These are phyloP conservation scores for Polia nebulosa DNA, from an alignment of 2,888 invertebrate species.

Conservation along the genomic window DNA sequence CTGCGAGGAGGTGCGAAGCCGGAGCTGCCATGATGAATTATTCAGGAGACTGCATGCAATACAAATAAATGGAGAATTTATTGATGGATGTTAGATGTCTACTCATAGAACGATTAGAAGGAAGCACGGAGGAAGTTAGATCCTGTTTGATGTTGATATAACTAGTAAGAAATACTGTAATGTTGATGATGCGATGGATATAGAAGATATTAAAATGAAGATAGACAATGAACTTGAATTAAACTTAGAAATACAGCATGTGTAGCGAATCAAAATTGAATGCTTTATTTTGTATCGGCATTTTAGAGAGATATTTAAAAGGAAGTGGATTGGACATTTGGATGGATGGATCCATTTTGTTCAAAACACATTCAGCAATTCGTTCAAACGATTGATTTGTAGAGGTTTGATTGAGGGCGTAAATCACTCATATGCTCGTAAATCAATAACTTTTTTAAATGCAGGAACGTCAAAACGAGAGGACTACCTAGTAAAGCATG, in stretches of 20 bases:
- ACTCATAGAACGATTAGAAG: conserved; percentile 25
- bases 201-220: neutral
- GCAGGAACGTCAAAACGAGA: conserved; percentile 4
- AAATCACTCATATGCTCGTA: conserved; percentile 34
- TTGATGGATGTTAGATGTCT: conserved; percentile 31
- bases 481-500: neutral
- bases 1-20: conserved; percentile 43
- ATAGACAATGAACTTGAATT: neutral
- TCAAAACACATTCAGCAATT: conserved; percentile 29
- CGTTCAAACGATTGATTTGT: conserved; percentile 46
- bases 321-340: conserved; percentile 1
- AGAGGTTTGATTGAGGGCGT: conserved; percentile 31
- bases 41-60: conserved; percentile 49
- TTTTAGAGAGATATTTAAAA: conserved; percentile 8
- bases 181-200: neutral
- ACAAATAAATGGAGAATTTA: conserved; percentile 47
- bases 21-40: conserved; percentile 53
- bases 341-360: conserved; percentile 22
- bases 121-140: conserved; percentile 12
- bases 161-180: neutral
- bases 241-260: neutral
- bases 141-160: conserved; percentile 18
- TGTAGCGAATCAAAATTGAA: neutral
- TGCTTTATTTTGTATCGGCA: neutral
- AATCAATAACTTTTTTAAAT: conserved; percentile 36